Conservation (phyloP, 2,113 vertebrate species). For the Myrmecobius fasciatus region DNA sequence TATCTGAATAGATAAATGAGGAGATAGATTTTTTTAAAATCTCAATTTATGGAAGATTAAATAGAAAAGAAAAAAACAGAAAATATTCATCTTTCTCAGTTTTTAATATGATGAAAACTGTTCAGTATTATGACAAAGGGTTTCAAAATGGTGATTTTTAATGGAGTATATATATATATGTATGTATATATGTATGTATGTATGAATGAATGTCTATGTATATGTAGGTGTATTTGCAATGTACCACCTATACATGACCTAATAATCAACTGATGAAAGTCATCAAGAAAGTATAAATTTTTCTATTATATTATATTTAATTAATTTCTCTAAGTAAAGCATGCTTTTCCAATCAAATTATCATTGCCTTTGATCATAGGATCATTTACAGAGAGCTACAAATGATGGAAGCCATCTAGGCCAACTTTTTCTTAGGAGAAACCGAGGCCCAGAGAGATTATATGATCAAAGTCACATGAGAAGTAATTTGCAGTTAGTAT, state of each 20-base stretch:
- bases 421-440: background rate
- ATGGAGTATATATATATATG: background rate
- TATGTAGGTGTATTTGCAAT: background rate
- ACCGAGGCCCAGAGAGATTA: background rate
- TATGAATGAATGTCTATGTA: no score
- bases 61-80: background rate
- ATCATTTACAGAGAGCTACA: background rate
- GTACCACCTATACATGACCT: background rate
- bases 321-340: constrained; percentile 31
- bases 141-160: background rate
- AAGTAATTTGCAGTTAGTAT: background rate
- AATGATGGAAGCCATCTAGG: background rate
- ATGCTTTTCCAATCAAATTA: background rate
- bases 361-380: background rate
- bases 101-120: background rate
- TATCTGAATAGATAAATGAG: background rate
- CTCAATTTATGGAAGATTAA: background rate
- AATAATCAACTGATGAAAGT: background rate
- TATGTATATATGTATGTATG: no score
- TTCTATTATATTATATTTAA: background rate
- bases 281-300: background rate
- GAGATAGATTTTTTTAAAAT: background rate
- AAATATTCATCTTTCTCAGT: background rate
- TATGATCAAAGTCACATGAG: background rate
- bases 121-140: background rate